Conservation (phyloP, 2,888 invertebrate species). For the Chromoteleia sp. region DNA sequence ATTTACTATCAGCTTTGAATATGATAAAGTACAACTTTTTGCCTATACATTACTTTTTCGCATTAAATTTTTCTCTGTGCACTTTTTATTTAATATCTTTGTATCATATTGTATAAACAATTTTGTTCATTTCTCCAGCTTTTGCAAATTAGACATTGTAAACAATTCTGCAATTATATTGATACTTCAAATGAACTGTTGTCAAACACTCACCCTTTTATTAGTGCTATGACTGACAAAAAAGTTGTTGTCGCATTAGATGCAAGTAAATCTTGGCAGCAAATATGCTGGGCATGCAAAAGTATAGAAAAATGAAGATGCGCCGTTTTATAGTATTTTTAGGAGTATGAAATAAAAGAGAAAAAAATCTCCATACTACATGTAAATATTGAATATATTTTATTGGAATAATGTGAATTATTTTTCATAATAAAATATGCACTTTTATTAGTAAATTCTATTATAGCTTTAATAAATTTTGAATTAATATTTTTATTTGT, state of each 20-base stretch:
- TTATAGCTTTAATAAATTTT: no score
- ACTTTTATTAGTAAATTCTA: no score
- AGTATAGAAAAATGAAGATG: constrained; percentile 19
- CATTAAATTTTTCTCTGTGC: no score
- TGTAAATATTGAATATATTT: no score
- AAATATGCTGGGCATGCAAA: constrained; percentile 44
- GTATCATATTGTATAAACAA: no score
- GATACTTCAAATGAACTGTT: constrained; percentile 25
- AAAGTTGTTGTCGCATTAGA: constrained; percentile 10
- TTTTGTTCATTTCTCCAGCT: no score
- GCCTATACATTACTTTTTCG: not conserved
- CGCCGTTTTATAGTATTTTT: constrained; percentile 24
- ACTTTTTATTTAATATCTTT: no score
- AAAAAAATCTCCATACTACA: not conserved
- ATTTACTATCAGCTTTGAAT: no score
- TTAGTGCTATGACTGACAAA: constrained; percentile 30
- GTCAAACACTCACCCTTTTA: constrained; percentile 32
- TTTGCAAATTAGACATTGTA: no score
- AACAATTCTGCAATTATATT: constrained; percentile 10
- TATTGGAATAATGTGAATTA: not conserved
- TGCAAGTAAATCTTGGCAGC: constrained; percentile 49
- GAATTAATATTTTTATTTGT: no score
- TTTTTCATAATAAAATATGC: no score
- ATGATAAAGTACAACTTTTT: no score
- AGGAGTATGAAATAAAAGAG: not conserved